Base-by-base conservation (phyloP, 2,113 vertebrate genomes). In the Phrynocephalus versicolor region DNA sequence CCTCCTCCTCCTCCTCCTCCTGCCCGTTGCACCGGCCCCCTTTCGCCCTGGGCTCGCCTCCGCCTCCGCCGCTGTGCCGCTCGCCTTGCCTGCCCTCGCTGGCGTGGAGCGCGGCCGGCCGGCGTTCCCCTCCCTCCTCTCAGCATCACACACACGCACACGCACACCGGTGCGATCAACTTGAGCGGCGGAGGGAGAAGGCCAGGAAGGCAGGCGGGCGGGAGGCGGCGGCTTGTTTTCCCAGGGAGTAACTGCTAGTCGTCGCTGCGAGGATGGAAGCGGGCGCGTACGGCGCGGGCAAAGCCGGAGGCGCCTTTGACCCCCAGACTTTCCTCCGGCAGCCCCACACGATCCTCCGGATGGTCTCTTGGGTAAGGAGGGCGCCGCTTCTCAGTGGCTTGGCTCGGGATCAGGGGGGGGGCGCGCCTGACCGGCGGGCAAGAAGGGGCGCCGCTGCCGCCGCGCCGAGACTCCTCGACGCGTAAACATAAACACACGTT, bases 221-320 rank as follows among this genome's bases (percentile, higher is more conserved):
- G n/a, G n/a, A 27, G 72, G 60, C 67, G n/a, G 81, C 67, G 33
- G 27, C 83, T 77, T 80, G 45, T 51, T 51, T 51, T 51, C 45
- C 80, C 77, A 84, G 45, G 79, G 84, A 88, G 88, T n/a, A n/a
- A n/a, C n/a, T n/a, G n/a, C n/a, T n/a, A n/a, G n/a, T n/a, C n/a
- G 91, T 86, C 88, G 92, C 87, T 87, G 90, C 88, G 80, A 97
- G 95, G 94, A 98, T 98, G 97, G 98, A 98, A 94, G 97, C 97
- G 90, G 97, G 96, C 93, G 84, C 98, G 84, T 99, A 97, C 87
- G 98, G 98, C 95, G 98, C 98, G 6, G 98, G 97, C 88, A 98
- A 97, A 95, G 97, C 98, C 87, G 98, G 98, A 71, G 98, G 98
- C 94, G 97, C 98, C 93, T 98, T 99, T 96, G 98, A 98, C 96